Conservation (phyloP, 2,888 invertebrate species). For the Luffia ferchaultella region DNA sequence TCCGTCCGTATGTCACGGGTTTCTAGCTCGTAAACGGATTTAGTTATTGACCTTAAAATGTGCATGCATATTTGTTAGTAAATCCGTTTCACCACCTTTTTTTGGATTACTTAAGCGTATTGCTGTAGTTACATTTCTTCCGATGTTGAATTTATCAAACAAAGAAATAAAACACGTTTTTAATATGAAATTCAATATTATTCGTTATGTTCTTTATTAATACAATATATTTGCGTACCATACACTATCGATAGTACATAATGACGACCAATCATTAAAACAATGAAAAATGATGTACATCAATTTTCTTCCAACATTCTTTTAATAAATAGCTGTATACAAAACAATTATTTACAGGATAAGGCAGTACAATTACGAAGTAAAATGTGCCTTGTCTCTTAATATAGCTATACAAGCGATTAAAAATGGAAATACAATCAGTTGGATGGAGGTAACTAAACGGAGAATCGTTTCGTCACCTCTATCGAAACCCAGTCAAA, state of each 20-base stretch:
- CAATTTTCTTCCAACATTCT: conserved; percentile 56
- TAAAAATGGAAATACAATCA: conserved; percentile 51
- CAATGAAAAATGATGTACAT: conserved; percentile 61
- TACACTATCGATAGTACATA: conserved; percentile 56
- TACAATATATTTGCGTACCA: conserved; percentile 65
- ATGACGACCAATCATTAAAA: conserved; percentile 63
- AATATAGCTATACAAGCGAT: conserved; percentile 61
- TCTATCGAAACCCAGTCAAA: conserved; percentile 53
- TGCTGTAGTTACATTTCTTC: too few species aligned
- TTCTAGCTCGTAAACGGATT: too few species aligned
- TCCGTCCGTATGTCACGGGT: too few species aligned
- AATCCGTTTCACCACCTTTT: too few species aligned
- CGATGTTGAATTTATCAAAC: too few species aligned
- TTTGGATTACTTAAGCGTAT: too few species aligned
- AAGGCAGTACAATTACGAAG: conserved; percentile 64
- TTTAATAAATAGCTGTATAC: conserved; percentile 69
- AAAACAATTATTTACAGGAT: conserved; percentile 68
- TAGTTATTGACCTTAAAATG: too few species aligned
- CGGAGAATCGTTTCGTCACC: conserved; percentile 33
- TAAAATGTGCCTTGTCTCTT: conserved; percentile 54
- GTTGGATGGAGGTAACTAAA: conserved; percentile 42
- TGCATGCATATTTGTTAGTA: too few species aligned
- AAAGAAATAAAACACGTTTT: conserved; percentile 38
- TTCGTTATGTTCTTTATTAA: conserved; percentile 65
- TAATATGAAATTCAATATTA: conserved; percentile 67